Conservation (phyloP, 2,888 invertebrate genomes). For the Hoplodrina blanda region DNA sequence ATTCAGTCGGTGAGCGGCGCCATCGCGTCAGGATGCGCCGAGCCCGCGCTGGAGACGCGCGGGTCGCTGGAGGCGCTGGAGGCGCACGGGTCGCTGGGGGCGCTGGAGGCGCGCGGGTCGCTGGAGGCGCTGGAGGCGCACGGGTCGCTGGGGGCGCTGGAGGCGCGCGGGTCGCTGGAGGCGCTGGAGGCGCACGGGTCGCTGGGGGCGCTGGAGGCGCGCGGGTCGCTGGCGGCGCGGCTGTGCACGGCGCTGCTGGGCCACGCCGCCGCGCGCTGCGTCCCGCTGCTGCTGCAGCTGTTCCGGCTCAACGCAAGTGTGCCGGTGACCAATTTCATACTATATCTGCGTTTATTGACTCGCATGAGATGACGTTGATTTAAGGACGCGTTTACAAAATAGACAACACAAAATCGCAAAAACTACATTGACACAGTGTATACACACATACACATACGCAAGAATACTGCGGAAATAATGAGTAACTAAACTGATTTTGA, state of each 20-base stretch:
- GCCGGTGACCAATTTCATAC: constrained; percentile 58
- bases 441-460: too few species aligned
- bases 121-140: neutral
- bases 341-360: too few species aligned
- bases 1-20: constrained; percentile 19
- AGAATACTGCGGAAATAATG: too few species aligned
- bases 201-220: too few species aligned
- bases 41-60: neutral
- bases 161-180: too few species aligned
- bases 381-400: too few species aligned
- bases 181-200: too few species aligned
- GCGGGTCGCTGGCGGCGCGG: constrained; percentile 27
- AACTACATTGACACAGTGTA: too few species aligned
- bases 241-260: constrained; percentile 60
- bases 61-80: constrained; percentile 28
- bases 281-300: constrained; percentile 51
- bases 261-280: constrained; percentile 13
- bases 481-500: too few species aligned
- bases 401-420: too few species aligned
- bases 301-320: constrained; percentile 62
- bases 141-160: constrained; percentile 10
- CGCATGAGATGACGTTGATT: too few species aligned
- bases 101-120: too few species aligned
- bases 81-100: constrained; percentile 13
- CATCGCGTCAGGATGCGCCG: neutral